A percentile compares a stretch with the other conserved stretches of the same genome.
phyloP scores from a whole-genome alignment of 2,888 invertebrate genomes.

The Phrixothrix hirtus region DNA sequence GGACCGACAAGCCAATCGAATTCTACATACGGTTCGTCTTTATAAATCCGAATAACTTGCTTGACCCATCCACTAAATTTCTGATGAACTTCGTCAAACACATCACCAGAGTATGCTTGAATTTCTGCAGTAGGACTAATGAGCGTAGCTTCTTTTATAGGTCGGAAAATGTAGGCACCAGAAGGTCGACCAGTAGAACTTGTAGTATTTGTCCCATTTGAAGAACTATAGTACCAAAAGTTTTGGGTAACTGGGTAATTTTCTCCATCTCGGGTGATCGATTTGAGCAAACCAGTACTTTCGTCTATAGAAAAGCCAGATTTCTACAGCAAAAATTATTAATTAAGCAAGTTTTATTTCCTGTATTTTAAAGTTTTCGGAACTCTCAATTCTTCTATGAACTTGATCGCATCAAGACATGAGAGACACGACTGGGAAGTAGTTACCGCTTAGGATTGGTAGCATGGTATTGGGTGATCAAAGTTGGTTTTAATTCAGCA shows the following conservation, averaged over 20 bases:
- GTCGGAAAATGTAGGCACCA: constrained; percentile 90
- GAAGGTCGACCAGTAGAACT: constrained; percentile 69
- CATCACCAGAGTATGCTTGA: constrained; percentile 48
- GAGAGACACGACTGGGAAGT: too few relatives aligned
- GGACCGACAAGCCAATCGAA: constrained; percentile 79
- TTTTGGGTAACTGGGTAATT: constrained; percentile 60
- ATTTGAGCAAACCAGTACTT: constrained; percentile 60
- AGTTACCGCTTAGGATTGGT: too few relatives aligned
- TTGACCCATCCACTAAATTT: constrained; percentile 71
- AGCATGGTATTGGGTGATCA: too few relatives aligned
- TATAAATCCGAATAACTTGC: constrained; percentile 71
- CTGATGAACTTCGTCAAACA: constrained; percentile 68
- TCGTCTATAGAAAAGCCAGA: constrained; percentile 59
- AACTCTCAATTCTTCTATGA: too few relatives aligned
- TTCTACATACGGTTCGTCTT: constrained; percentile 62
- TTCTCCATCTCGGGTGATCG: constrained; percentile 56
- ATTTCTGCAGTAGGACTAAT: constrained; percentile 19
- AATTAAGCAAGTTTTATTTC: too few relatives aligned
- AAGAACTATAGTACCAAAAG: constrained; percentile 73
- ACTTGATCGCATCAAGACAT: too few relatives aligned
- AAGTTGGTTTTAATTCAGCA: too few relatives aligned
- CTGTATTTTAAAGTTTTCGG: too few relatives aligned
- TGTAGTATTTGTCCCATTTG: constrained; percentile 65
- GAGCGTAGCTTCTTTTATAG: constrained; percentile 46
- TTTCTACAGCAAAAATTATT: too few relatives aligned